Conservation (phyloP, 2,888 invertebrate species). For the Orthosia incerta region DNA sequence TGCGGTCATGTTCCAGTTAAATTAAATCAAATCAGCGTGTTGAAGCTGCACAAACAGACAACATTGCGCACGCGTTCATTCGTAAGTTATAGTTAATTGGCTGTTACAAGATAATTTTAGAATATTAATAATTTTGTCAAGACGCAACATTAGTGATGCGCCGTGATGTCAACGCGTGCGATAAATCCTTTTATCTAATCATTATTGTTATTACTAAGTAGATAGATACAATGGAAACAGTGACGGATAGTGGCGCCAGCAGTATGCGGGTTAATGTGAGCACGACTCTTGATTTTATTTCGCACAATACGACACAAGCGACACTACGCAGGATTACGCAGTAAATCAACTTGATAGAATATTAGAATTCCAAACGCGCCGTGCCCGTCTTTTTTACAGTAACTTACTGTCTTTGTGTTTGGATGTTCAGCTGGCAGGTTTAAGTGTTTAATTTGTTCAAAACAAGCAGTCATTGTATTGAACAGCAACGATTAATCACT, state of each 20-base stretch:
- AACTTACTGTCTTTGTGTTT: slow-evolving; percentile 64
- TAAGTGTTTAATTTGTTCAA: slow-evolving; percentile 63
- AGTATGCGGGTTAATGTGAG: slow-evolving; percentile 84
- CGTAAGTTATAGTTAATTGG: slow-evolving; percentile 61
- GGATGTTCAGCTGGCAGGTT: slow-evolving; percentile 63
- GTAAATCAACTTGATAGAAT: slow-evolving; percentile 68
- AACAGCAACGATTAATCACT: slow-evolving; percentile 60
- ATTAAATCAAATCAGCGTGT: slow-evolving; percentile 16
- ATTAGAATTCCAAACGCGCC: slow-evolving; percentile 66
- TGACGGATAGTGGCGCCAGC: slow-evolving; percentile 81
- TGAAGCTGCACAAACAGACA: slow-evolving; percentile 39
- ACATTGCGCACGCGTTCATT: slow-evolving; percentile 51
- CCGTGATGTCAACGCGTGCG: slow-evolving; percentile 69
- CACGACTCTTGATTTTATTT: slow-evolving; percentile 72
- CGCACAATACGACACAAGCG: slow-evolving; percentile 59
- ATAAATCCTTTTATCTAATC: slow-evolving; percentile 75
- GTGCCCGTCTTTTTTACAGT: slow-evolving; percentile 59
- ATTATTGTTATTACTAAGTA: slow-evolving; percentile 71
- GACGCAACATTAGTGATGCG: slow-evolving; percentile 66
- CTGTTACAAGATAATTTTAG: slow-evolving; percentile 64
- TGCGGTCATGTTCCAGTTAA: neutral
- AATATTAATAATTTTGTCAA: slow-evolving; percentile 69
- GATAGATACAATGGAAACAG: slow-evolving; percentile 76
- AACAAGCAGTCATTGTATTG: slow-evolving; percentile 54
- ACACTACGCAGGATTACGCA: slow-evolving; percentile 61